These are phyloP conservation scores for Onychomys leucogaster DNA, from an alignment of 2,797 vertebrate species.

Conservation along the genomic window DNA sequence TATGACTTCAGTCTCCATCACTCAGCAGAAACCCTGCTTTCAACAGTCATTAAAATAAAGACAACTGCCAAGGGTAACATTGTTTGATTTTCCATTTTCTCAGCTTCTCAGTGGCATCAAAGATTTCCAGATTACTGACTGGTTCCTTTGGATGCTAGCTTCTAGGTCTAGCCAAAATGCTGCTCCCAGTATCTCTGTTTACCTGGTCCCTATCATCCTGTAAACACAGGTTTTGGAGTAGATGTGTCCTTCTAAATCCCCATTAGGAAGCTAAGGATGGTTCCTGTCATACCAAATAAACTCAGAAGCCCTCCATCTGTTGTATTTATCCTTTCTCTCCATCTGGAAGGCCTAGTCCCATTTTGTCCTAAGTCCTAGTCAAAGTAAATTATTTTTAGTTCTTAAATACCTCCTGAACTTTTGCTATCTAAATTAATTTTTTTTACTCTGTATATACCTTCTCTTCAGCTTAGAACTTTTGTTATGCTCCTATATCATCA, in stretches of 20 bases:
- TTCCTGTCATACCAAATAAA: neutral
- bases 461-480: neutral
- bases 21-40: constrained; percentile 23
- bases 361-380: neutral
- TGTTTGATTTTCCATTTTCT: constrained; percentile 23
- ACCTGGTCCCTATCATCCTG: neutral
- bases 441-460: neutral
- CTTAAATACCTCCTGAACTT: neutral
- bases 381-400: neutral
- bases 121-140: neutral
- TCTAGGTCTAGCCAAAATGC: neutral
- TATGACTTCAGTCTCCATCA: constrained; percentile 41
- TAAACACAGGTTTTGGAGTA: neutral
- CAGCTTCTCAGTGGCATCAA: neutral
- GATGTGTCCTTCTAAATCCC: neutral
- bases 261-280: neutral
- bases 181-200: neutral
- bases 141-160: neutral
- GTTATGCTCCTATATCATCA: neutral
- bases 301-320: neutral
- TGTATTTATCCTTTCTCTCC: neutral
- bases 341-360: neutral
- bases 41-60: neutral
- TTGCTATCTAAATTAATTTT: neutral
- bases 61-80: neutral